Percentiles rank a stretch among this genome's conserved stretches.
Conservation (phyloP, 2,888 invertebrate species). For the Xestia rhomboidea region DNA sequence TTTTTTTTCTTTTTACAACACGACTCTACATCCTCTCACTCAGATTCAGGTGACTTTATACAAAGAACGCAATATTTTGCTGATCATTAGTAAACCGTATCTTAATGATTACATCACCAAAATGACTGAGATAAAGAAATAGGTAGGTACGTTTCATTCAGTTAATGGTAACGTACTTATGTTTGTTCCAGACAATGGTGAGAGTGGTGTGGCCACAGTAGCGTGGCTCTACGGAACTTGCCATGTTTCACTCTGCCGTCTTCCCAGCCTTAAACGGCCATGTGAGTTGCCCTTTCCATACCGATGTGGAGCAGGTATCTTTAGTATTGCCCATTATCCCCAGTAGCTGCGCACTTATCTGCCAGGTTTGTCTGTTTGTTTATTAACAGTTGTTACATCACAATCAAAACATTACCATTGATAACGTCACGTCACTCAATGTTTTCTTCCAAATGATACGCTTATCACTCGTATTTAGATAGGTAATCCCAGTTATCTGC, state of each 20-base stretch:
- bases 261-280: constrained; percentile 57
- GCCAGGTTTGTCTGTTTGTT: constrained; percentile 21
- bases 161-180: constrained; percentile 36
- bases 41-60: constrained; percentile 5
- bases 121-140: not conserved
- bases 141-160: not conserved
- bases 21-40: not conserved
- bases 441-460: constrained; percentile 24
- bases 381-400: constrained; percentile 39
- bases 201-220: constrained; percentile 49
- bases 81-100: constrained; percentile 7
- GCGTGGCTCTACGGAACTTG: constrained; percentile 59
- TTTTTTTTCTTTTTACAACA: not conserved
- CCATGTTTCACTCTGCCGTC: constrained; percentile 64
- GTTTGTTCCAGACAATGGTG: constrained; percentile 71
- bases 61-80: constrained; percentile 4
- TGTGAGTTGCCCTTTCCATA: constrained; percentile 62
- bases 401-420: constrained; percentile 27
- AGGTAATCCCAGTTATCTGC: constrained; percentile 37
- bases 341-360: not conserved
- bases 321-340: not conserved
- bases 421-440: constrained; percentile 38
- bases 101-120: constrained; percentile 7
- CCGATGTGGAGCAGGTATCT: not conserved
- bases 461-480: constrained; percentile 34